Evolutionary conservation across 2,797 vertebrate species (phyloP).

Genomic region (Tenualosa ilisha): DNA sequence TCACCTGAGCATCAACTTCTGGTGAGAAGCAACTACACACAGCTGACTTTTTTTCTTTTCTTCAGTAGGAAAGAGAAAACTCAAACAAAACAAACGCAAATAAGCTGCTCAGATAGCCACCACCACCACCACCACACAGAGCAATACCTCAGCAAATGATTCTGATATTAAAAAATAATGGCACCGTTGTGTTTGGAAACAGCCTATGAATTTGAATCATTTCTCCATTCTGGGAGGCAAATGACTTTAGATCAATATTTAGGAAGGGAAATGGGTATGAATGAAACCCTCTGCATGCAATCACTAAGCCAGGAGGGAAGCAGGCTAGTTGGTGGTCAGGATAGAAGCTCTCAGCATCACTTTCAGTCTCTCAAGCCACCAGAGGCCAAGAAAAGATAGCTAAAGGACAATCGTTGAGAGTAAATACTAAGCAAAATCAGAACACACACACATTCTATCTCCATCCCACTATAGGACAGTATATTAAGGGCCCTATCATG

Average conservation of each 20-base stretch:
- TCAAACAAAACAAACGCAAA: constrained; percentile 54
- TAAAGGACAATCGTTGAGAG: not conserved
- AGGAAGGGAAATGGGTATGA: constrained; percentile 47
- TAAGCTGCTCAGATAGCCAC: constrained; percentile 50
- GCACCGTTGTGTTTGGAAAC: constrained; percentile 64
- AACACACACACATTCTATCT: not conserved
- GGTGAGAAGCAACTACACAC: not conserved
- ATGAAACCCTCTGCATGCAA: not conserved
- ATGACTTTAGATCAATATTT: constrained; percentile 58
- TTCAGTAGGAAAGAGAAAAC: not conserved
- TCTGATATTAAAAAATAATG: constrained; percentile 66
- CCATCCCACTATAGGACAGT: too few species aligned
- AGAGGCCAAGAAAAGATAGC: not conserved
- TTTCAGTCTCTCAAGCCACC: not conserved
- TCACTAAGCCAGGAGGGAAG: not conserved
- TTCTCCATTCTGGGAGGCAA: constrained; percentile 63
- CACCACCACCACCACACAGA: constrained; percentile 55
- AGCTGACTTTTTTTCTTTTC: not conserved
- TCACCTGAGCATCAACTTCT: constrained; percentile 22
- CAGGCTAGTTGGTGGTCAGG: not conserved
- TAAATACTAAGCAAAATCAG: not conserved
- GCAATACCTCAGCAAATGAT: constrained; percentile 65
- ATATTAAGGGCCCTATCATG: too few species aligned
- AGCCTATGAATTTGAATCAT: constrained; percentile 63
- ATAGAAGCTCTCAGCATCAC: not conserved